Conservation (phyloP, 2,113 vertebrate species). For the Ellobius talpinus region DNA sequence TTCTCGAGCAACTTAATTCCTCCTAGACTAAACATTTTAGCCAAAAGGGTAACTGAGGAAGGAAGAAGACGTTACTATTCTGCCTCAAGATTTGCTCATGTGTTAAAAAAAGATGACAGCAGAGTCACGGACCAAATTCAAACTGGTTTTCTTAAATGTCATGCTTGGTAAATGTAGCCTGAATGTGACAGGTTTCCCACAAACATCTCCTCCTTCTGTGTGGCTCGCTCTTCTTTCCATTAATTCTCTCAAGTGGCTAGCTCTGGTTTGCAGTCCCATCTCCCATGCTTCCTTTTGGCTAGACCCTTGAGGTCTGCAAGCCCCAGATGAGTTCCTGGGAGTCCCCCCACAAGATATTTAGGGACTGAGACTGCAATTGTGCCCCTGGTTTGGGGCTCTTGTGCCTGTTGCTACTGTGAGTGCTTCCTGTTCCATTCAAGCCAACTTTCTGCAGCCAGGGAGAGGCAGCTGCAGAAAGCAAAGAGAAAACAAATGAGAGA, state of each 20-base stretch:
- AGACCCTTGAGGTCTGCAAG: background rate
- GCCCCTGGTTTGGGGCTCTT: background rate
- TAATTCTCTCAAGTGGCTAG: background rate
- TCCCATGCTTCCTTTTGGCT: background rate
- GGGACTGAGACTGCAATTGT: background rate
- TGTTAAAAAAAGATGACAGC: constrained; percentile 59
- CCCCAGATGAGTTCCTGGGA: background rate
- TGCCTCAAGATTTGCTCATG: constrained; percentile 66
- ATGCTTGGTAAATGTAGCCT: constrained; percentile 27
- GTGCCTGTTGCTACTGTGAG: background rate
- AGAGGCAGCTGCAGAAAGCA: background rate
- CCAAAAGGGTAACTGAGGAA: constrained; percentile 77
- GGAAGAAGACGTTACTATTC: constrained; percentile 56
- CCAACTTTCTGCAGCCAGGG: background rate
- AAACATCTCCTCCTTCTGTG: background rate
- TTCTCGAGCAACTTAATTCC: constrained; percentile 77
- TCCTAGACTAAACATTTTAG: constrained; percentile 82
- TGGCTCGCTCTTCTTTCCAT: background rate
- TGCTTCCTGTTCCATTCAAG: background rate
- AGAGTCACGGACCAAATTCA: constrained; percentile 43
- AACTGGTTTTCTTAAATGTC: constrained; percentile 29
- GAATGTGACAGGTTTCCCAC: background rate
- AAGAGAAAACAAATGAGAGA: background rate
- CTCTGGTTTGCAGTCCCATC: background rate
- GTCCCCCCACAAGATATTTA: background rate